Conservation (phyloP, 2,113 vertebrate genomes). For the Microcebus griseorufus region DNA sequence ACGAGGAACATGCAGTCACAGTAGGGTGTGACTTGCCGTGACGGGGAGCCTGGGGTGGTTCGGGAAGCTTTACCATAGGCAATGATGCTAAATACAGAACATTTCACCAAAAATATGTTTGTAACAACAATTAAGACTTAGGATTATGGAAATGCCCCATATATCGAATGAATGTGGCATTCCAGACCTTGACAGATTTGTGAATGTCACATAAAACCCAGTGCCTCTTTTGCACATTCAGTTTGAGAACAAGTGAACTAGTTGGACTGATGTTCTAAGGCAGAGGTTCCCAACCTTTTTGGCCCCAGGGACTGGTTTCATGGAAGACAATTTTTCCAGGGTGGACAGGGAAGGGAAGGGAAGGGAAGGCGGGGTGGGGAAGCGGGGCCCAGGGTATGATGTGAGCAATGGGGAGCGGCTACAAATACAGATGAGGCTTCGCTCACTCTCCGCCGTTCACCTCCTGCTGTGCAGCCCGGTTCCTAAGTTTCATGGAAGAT, state of each 20-base stretch:
- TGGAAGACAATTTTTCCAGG: too few species aligned
- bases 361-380: too few species aligned
- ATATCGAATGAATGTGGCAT: not conserved
- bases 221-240: not conserved
- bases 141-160: not conserved
- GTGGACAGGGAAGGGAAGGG: too few species aligned
- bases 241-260: not conserved
- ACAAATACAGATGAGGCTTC: too few species aligned
- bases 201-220: not conserved
- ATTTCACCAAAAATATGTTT: not conserved
- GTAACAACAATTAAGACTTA: not conserved
- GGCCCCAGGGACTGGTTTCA: too few species aligned
- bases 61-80: not conserved
- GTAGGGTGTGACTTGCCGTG: not conserved
- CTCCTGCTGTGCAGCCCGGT: too few species aligned
- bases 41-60: not conserved
- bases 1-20: fast-evolving
- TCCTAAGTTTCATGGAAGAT: too few species aligned
- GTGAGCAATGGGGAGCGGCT: too few species aligned
- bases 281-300: too few species aligned
- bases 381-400: too few species aligned
- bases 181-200: not conserved
- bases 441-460: too few species aligned
- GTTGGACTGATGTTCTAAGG: not conserved
- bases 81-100: not conserved